A percentile compares a stretch with the other conserved stretches of the same genome.
phyloP scores from a whole-genome alignment of 2,888 invertebrate species.

The Chirona hameri region DNA sequence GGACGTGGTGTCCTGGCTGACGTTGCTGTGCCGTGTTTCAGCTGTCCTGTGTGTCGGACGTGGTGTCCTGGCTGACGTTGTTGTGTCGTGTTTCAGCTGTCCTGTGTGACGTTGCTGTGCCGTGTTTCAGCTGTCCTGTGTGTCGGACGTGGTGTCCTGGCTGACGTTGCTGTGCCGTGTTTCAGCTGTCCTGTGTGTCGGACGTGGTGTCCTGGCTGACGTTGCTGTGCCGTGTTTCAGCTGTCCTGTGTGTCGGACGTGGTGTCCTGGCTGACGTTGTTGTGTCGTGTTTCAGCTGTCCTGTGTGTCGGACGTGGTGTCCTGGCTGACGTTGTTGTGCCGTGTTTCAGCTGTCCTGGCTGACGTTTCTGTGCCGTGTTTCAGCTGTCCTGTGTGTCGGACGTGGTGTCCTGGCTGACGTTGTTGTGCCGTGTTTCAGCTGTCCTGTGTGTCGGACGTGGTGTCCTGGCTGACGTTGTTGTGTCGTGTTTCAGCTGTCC shows the following conservation, averaged over 20 bases:
- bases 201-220: slow-evolving; percentile 59
- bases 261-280: too few species aligned
- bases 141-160: slow-evolving; percentile 63
- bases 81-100: neutral
- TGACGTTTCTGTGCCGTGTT: slow-evolving; percentile 46
- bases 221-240: slow-evolving; percentile 45
- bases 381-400: too few species aligned
- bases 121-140: slow-evolving; percentile 42
- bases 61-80: too few species aligned
- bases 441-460: too few species aligned
- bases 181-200: too few species aligned
- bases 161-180: slow-evolving; percentile 55
- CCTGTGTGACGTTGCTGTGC: slow-evolving; percentile 48
- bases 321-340: too few species aligned
- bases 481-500: too few species aligned
- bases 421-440: too few species aligned
- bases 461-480: too few species aligned
- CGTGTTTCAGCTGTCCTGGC: too few species aligned
- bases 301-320: slow-evolving; percentile 42
- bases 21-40: slow-evolving; percentile 48
- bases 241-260: too few species aligned
- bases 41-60: neutral
- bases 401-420: too few species aligned
- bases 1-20: slow-evolving; percentile 63
- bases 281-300: neutral